Conservation (phyloP, 2,113 vertebrate species). For the Sapayoa aenigma region DNA sequence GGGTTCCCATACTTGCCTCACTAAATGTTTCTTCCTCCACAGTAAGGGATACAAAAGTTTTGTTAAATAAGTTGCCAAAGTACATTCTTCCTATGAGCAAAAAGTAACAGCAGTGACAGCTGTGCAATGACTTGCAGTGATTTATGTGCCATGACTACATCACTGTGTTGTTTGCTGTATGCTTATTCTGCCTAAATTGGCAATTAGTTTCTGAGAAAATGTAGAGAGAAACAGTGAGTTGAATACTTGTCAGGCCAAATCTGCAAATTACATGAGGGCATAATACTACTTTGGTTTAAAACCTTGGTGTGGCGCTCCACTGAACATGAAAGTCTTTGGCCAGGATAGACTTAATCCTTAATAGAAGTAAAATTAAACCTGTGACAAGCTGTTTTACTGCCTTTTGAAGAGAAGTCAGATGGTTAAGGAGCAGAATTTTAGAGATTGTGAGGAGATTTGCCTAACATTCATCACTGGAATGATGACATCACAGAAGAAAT, state of each 20-base stretch:
- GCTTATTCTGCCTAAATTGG: neutral
- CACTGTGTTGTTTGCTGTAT: neutral
- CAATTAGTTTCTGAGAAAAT: neutral
- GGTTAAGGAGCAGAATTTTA: neutral
- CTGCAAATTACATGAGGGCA: neutral
- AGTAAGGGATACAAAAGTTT: neutral
- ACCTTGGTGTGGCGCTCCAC: neutral
- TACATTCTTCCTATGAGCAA: neutral
- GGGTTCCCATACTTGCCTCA: neutral
- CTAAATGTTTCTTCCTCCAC: neutral
- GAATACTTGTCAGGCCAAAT: neutral
- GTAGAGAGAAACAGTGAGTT: neutral
- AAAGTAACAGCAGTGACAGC: neutral
- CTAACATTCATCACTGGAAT: neutral
- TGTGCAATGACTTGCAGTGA: neutral
- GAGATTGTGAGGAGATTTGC: neutral
- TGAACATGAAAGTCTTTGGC: neutral
- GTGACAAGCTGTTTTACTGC: neutral
- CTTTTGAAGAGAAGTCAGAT: neutral
- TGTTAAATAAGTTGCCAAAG: neutral
- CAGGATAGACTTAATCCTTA: neutral
- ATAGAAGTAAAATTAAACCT: neutral
- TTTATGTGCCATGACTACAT: neutral
- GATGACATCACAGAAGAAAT: neutral
- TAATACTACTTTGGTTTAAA: neutral